Evolutionary conservation across 2,888 invertebrate genomes (phyloP).

Genomic region (Sphaeridia pumilis): DNA sequence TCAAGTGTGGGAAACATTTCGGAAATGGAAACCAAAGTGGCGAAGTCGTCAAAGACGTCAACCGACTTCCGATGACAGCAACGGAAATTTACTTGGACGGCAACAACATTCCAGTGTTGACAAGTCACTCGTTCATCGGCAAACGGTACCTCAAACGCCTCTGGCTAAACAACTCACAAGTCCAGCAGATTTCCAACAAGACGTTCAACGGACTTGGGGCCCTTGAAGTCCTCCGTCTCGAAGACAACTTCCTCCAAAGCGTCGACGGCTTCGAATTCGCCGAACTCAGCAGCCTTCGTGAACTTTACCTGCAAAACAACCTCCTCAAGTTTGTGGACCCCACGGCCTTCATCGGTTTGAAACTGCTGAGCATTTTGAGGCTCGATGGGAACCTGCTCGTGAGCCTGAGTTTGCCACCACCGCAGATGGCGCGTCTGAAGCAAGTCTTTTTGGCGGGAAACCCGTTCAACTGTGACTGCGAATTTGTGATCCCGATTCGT

Average conservation of each 20-base stretch:
- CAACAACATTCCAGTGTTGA: conserved; percentile 61
- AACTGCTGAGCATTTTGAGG: conserved; percentile 57
- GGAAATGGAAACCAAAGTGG: conserved; percentile 45
- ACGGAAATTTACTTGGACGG: conserved; percentile 76
- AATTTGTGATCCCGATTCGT: conserved; percentile 66
- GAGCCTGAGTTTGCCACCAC: background rate
- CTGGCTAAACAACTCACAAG: conserved; percentile 64
- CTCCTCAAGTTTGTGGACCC: conserved; percentile 56
- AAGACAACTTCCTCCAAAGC: conserved; percentile 56
- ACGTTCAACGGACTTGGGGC: conserved; percentile 71
- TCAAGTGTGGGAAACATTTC: conserved; percentile 61
- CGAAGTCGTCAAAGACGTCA: conserved; percentile 44
- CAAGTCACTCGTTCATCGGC: conserved; percentile 74
- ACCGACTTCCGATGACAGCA: conserved; percentile 79
- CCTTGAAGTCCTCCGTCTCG: conserved; percentile 60
- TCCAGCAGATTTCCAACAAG: conserved; percentile 64
- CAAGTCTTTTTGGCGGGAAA: conserved; percentile 49
- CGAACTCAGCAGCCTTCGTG: conserved; percentile 57
- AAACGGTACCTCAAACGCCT: conserved; percentile 62
- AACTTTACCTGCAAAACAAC: conserved; percentile 63
- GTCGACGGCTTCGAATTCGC: conserved; percentile 69
- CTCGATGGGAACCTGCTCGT: conserved; percentile 74
- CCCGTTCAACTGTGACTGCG: conserved; percentile 74
- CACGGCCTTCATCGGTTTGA: conserved; percentile 56
- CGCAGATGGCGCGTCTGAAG: background rate